Conservation (phyloP, 2,888 invertebrate genomes). For the Monopis laevigella region DNA sequence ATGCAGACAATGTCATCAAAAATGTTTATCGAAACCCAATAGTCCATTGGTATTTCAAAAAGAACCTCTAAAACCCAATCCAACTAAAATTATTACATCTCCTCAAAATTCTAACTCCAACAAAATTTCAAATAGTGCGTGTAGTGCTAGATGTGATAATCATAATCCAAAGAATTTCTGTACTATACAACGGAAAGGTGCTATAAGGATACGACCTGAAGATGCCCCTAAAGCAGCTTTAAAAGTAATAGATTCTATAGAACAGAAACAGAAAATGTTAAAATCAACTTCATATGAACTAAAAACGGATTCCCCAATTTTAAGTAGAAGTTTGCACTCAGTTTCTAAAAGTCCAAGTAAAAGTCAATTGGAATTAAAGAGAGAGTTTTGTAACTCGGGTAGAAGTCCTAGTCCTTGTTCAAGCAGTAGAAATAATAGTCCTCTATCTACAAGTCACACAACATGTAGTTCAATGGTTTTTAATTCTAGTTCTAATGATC, state of each 20-base stretch:
- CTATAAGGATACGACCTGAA: conserved; percentile 57
- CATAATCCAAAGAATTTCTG: conserved; percentile 44
- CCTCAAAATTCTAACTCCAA: conserved; percentile 49
- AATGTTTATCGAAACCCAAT: conserved; percentile 71
- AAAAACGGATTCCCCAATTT: conserved; percentile 51
- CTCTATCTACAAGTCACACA: conserved; percentile 59
- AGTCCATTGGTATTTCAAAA: conserved; percentile 58
- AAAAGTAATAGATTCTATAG: conserved; percentile 59
- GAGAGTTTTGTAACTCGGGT: conserved; percentile 42
- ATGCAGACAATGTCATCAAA: conserved; percentile 82
- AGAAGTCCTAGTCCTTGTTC: conserved; percentile 56
- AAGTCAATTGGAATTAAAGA: conserved; percentile 50
- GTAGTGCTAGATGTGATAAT: conserved; percentile 50
- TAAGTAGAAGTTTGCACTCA: conserved; percentile 31
- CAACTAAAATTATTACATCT: conserved; percentile 41
- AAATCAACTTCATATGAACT: conserved; percentile 58
- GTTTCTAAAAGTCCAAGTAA: conserved; percentile 40
- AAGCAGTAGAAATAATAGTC: conserved; percentile 58
- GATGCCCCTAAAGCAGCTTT: conserved; percentile 54
- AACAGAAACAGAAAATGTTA: conserved; percentile 59
- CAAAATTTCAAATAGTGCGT: conserved; percentile 46
- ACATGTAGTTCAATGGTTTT: conserved; percentile 65
- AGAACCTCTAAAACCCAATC: conserved; percentile 40
- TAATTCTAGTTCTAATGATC: conserved; percentile 59
- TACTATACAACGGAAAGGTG: conserved; percentile 57